Conservation (phyloP, 2,113 vertebrate species). For the Thamnophis sirtalis region DNA sequence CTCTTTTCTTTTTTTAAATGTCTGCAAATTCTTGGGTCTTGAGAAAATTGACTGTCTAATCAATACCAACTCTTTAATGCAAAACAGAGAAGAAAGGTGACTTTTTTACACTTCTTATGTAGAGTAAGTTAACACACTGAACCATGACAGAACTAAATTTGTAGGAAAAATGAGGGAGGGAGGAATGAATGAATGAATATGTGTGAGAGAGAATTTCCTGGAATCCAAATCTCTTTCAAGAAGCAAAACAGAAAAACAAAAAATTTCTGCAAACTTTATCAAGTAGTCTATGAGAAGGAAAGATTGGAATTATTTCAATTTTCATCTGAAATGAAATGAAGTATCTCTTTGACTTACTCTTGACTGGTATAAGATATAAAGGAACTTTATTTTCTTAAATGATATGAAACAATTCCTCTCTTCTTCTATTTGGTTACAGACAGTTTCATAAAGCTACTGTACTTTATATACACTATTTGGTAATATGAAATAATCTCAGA, state of each 20-base stretch:
- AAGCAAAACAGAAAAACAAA: not conserved
- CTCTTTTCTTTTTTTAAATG: not conserved
- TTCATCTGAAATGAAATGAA: not conserved
- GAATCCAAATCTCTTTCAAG: not conserved
- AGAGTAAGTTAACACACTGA: not conserved
- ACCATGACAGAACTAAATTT: not conserved
- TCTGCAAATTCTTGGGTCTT: not conserved
- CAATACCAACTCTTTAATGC: not conserved
- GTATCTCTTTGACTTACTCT: not conserved
- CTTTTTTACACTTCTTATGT: not conserved
- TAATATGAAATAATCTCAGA: too few species aligned
- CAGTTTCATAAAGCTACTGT: not conserved
- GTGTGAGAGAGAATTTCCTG: not conserved
- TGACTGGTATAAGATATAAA: not conserved
- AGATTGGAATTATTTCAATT: not conserved
- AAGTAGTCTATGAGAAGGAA: not conserved
- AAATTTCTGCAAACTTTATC: not conserved
- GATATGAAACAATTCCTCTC: not conserved
- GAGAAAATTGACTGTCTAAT: not conserved
- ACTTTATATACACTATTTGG: not conserved
- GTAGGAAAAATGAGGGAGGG: not conserved
- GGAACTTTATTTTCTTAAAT: not conserved
- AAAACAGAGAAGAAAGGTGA: conserved; percentile 17
- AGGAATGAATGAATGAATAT: too few species aligned
- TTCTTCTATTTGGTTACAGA: not conserved